These are phyloP conservation scores for Perccottus glenii DNA, from an alignment of 2,113 vertebrate species.

Conservation along the genomic window DNA sequence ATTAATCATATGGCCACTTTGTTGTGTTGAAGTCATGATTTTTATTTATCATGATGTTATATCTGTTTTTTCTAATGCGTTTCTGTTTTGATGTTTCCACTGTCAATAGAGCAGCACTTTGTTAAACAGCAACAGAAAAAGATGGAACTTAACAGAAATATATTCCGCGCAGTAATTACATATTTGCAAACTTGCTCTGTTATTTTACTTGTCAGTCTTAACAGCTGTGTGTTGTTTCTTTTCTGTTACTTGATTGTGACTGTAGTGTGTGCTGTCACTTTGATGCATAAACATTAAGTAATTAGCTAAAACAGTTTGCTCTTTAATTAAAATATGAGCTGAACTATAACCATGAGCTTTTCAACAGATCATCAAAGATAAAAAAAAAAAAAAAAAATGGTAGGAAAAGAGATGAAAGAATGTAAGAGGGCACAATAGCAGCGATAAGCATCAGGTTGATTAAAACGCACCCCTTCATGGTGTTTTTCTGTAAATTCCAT, in stretches of 20 bases:
- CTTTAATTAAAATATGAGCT: conserved; percentile 44
- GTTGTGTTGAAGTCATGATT: not conserved
- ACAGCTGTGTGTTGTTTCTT: conserved; percentile 23
- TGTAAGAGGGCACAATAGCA: conserved; percentile 22
- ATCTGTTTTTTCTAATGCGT: conserved; percentile 19
- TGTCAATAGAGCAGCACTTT: conserved; percentile 35
- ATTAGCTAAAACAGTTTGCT: conserved; percentile 39
- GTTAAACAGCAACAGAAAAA: conserved; percentile 36
- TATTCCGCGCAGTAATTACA: conserved; percentile 52
- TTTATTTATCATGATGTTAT: conserved; percentile 7
- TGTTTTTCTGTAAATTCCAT: conserved; percentile 37
- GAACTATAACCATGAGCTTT: conserved; percentile 19
- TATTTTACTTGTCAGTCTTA: conserved; percentile 52
- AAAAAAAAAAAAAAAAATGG: conserved; percentile 14
- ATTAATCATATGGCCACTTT: conserved; percentile 9
- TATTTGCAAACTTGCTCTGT: conserved; percentile 29
- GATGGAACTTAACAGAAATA: conserved; percentile 44
- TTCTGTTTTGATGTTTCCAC: conserved; percentile 8
- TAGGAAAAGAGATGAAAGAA: conserved; percentile 27
- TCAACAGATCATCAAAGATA: conserved; percentile 40
- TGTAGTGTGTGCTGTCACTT: conserved; percentile 44
- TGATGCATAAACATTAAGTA: conserved; percentile 39
- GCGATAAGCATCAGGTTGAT: conserved; percentile 34
- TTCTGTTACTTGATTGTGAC: conserved; percentile 38
- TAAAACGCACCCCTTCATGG: conserved; percentile 3